A percentile compares a stretch with the other conserved stretches of the same genome.
Evolutionary conservation across 2,797 vertebrate genomes (phyloP).

Genomic region (Poeciliopsis gracilis): DNA sequence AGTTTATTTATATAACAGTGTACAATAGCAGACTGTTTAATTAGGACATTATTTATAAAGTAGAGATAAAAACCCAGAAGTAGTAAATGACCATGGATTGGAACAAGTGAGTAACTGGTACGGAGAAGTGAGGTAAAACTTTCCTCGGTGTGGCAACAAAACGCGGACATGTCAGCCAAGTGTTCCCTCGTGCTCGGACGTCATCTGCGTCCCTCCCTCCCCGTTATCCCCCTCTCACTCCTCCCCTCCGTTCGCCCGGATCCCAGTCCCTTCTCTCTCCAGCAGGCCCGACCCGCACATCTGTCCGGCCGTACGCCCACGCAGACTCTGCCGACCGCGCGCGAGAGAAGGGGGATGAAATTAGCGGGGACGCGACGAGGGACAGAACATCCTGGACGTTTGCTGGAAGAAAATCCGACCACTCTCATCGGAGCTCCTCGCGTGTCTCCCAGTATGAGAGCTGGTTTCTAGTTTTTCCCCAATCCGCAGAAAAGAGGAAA

Average conservation of each 20-base stretch:
- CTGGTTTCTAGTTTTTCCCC: neutral
- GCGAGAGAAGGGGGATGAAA: neutral
- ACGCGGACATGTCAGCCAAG: conserved; percentile 45
- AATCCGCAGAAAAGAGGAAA: too few species aligned
- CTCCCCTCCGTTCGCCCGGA: conserved; percentile 30
- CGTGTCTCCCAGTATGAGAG: neutral
- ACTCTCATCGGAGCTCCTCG: conserved; percentile 51
- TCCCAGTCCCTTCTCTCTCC: conserved; percentile 55
- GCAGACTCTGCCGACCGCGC: conserved; percentile 34
- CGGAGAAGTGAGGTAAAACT: conserved; percentile 3
- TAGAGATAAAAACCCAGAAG: too few species aligned
- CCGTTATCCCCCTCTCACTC: conserved; percentile 68
- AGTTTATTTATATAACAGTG: neutral
- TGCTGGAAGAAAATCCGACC: neutral
- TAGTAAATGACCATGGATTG: neutral
- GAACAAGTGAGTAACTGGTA: neutral
- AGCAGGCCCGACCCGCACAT: conserved; percentile 62
- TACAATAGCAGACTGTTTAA: neutral
- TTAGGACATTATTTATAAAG: neutral
- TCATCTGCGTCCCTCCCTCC: conserved; percentile 70
- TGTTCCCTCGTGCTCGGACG: conserved; percentile 61
- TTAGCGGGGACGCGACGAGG: conserved; percentile 15
- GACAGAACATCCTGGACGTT: neutral
- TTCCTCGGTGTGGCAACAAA: conserved; percentile 37
- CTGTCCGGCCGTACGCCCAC: conserved; percentile 49